Evolutionary conservation across 2,113 vertebrate species (phyloP), one percentile per base, ranked within the genome.

Genomic region (Psittacara wagleri): DNA sequence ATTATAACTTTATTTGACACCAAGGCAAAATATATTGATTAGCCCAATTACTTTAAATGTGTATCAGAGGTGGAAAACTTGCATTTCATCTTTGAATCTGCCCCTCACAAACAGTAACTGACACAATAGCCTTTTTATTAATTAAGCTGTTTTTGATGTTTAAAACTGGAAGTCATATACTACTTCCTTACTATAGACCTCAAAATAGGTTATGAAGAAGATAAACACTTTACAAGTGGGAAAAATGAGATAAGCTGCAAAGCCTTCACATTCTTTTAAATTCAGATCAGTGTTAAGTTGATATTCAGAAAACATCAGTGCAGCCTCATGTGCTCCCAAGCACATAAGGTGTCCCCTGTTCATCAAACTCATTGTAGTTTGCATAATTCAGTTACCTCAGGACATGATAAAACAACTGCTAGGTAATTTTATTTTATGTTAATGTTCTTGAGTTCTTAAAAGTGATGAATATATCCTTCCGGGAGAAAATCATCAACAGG

Each of bases 371-470:
- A 62, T 55, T 69, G 44, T 84, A 54, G 89, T 94, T 73, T 92
- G 57, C 78, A 91, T 85, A 79, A 85, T 83, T 94, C 75, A 72
- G 51, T 66, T 79, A 92, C 69, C 24, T 89, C 52, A 66, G 62
- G 62, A 95, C 68, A 41, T 59, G 57, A 82, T 83, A 95, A 91
- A 89, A 48, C 6, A 89, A 84, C 22, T 82, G 9, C 29, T 79
- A 59, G 57, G 55, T 85, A 69, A 69, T 89, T 87, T 95, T 79
- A 49, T 72, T 84, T 75, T 89, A 76, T 91, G 68, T 85, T 91
- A 79, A 76, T 66, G 48, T 57, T 85, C 44, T 68, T 41, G 55
- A 52, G 48, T 91, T 73, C 81, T 89, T 87, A 94, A 92, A 92
- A 76, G 18, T 81, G 39, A 84, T 66, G 74, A 92, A 68, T 55